Evolutionary conservation across 2,797 vertebrate species (phyloP).

Genomic region (Ceyx erithaca): DNA sequence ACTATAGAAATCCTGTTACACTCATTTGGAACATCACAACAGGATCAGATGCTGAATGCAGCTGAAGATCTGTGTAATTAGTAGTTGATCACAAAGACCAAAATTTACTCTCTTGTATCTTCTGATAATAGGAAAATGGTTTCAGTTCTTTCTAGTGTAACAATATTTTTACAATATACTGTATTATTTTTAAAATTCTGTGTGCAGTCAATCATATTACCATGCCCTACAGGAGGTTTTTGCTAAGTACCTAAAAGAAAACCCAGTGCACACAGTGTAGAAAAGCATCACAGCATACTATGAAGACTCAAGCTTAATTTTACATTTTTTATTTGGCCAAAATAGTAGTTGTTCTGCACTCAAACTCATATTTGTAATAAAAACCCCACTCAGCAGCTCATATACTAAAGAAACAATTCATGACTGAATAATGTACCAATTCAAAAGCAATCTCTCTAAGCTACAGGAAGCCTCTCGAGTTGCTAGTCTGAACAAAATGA

Average conservation of each 20-base stretch:
- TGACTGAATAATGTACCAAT: slow-evolving; percentile 76
- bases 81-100: neutral
- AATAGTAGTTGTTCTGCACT: slow-evolving; percentile 59
- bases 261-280: neutral
- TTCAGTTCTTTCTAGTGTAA: neutral
- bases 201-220: slow-evolving; percentile 6
- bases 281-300: neutral
- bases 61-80: slow-evolving; percentile 28
- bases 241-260: neutral
- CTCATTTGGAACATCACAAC: neutral
- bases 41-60: neutral
- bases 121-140: neutral
- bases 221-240: slow-evolving; percentile 7
- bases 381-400: slow-evolving; percentile 67
- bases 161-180: neutral
- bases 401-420: slow-evolving; percentile 79
- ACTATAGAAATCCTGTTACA: neutral
- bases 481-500: slow-evolving; percentile 70
- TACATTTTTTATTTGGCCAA: slow-evolving; percentile 59
- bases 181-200: neutral
- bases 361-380: slow-evolving; percentile 68
- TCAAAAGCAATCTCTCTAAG: slow-evolving; percentile 79
- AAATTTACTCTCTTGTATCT: neutral
- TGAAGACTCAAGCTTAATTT: slow-evolving; percentile 43
- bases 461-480: slow-evolving; percentile 75